A percentile compares a stretch with the other conserved stretches of the same genome.
phyloP scores from a whole-genome alignment of 2,797 vertebrate genomes.

The Ateles fusciceps region DNA sequence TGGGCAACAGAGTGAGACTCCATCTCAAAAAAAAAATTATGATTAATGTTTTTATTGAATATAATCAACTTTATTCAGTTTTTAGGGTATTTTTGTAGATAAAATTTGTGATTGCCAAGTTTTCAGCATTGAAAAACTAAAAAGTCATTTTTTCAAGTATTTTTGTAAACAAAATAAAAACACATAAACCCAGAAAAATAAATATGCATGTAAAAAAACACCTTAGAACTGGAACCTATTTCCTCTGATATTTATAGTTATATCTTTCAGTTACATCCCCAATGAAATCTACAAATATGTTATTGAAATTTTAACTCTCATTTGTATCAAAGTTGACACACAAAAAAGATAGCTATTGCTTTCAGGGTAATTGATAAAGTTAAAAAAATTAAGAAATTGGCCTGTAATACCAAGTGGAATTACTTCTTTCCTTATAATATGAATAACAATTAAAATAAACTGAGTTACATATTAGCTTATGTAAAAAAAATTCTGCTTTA shows the following conservation, averaged over 20 bases:
- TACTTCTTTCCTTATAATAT: neutral
- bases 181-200: neutral
- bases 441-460: neutral
- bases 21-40: no score
- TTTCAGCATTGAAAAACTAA: neutral
- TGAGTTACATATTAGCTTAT: neutral
- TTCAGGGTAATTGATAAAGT: neutral
- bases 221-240: neutral
- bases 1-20: no score
- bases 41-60: neutral
- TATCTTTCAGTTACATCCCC: neutral
- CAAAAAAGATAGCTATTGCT: neutral
- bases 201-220: neutral
- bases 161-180: slow-evolving; percentile 11
- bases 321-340: neutral
- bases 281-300: neutral
- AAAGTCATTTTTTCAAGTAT: neutral
- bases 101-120: neutral
- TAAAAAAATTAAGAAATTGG: neutral
- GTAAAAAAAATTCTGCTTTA: neutral
- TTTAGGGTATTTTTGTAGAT: neutral
- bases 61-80: neutral
- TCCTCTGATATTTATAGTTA: neutral
- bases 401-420: neutral
- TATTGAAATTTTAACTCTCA: neutral